Evolutionary conservation across 1,140 invertebrate species (phyloP), one percentile per base, ranked within the genome.

Genomic region (Varroa destructor): DNA sequence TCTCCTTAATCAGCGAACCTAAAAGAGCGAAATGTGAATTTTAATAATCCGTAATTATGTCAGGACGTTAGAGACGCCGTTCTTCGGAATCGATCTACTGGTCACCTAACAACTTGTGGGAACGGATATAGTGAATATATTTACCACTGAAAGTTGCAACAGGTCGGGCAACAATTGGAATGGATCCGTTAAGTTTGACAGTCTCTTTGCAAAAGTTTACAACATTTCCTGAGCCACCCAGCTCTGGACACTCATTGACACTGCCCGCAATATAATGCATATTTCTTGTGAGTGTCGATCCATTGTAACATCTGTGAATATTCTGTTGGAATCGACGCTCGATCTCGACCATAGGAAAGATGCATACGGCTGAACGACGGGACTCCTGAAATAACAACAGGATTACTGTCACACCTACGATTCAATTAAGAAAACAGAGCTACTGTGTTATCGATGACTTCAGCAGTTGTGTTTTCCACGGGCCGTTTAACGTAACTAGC

Each of bases 271-370:
- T 88, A 78, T 94, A 93, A 25, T 88, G 89, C 86, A 95, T 90
- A 77, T 93, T 93, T 55, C 92, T 83, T 78, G 91, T 89, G 75
- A 89, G 90, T 73, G 88, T 88, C 75, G 88, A 93, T 42, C 91
- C 91, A 80, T 95, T 92, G 79, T 97, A 96, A 81, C 93, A 98
- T 85, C 92, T 89, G 78, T 94, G 90, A 76, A 96, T 94, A 81
- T 96, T 97, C 80, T 93, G 88, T 76, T 90, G 91, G 79, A 98
- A 97, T 77, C 89, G 89, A 64, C 86, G 86, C 77, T 95, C 90
- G 75, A 98, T 91, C 55, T 93, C 87, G 74, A 87, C 85, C 70
- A 97, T 81, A 1, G 81, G 79, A 76, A 80, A 85, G 8, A 83
- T 75, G 72, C 83, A 84, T 73, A 97, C 79, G 0, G 90, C 93